phyloP scores from a whole-genome alignment of 2,113 vertebrate species.

The Eleginops maclovinus region DNA sequence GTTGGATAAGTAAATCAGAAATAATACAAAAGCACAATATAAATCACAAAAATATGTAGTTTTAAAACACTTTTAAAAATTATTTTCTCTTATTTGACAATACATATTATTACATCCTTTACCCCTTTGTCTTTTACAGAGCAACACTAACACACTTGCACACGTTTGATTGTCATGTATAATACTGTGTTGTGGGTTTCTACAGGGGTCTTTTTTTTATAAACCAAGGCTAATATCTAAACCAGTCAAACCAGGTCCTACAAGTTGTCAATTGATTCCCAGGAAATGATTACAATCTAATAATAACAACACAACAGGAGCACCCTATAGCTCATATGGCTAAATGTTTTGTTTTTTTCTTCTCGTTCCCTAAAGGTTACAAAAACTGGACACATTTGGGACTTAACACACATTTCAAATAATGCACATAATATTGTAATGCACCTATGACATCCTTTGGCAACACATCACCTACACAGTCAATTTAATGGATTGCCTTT shows the following conservation, averaged over 20 bases:
- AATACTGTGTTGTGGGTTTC: constrained; percentile 28
- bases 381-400: constrained; percentile 11
- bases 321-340: constrained; percentile 9
- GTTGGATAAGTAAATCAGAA: constrained; percentile 38
- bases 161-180: constrained; percentile 68
- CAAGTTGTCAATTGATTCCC: neutral
- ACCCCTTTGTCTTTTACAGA: constrained; percentile 22
- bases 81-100: constrained; percentile 15
- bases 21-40: constrained; percentile 70
- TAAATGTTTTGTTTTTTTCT: neutral
- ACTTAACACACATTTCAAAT: constrained; percentile 24
- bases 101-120: constrained; percentile 22
- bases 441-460: constrained; percentile 28
- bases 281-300: constrained; percentile 12
- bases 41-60: constrained; percentile 67
- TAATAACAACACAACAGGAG: constrained; percentile 10
- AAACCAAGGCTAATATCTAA: constrained; percentile 8
- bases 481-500: constrained; percentile 12
- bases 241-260: neutral
- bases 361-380: constrained; percentile 8
- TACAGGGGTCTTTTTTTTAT: constrained; percentile 11
- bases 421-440: constrained; percentile 28
- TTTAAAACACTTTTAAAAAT: constrained; percentile 54
- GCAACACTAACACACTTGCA: constrained; percentile 35
- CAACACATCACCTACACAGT: constrained; percentile 14